Base-by-base conservation (phyloP, 2,113 vertebrate species). In the Anser brachyrhynchus region DNA sequence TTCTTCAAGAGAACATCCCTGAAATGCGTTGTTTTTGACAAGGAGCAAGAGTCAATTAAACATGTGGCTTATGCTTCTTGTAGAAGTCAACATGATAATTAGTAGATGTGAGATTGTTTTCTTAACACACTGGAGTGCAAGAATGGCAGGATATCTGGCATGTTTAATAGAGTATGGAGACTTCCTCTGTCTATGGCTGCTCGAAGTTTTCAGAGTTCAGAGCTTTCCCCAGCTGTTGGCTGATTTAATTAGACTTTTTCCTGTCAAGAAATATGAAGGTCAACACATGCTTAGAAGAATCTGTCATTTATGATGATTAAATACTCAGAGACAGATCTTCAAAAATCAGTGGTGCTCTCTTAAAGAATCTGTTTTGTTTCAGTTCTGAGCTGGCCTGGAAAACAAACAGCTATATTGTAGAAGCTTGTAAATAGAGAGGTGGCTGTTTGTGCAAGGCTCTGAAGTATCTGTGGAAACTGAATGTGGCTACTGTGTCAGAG, bases 191-290 rank as follows among this genome's bases (percentile, higher is more conserved):
- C 5, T 49, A 5, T 28, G 75, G 49, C 89, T 93, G 61, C 86
- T 49, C 7, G 28, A 87, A 91, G 87, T 89, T 90, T 54, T 13
- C 51, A 79, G 69, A 91, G 59, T 74, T 7, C 0, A 79, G 87
- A 89, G 95, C 78, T 86, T 83, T 95, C 72, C 87, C 67, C 92
- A 92, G 91, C 91, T 96, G 75, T 94, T 89, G 80, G 75, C 91
- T 85, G 70, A 44, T 84, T 90, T 95, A 95, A 93, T 96, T 92
- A 87, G 81, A 39, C 79, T 89, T 41, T 87, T 84, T 57, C 55
- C 69, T 90, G 78, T 91, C 84, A 78, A 88, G 71, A 85, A 91
- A 88, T 81, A 87, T 84, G 91, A 93, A 96, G 87, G 94, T 88
- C 92, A 95, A n/a, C 82, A 93, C 74, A 37, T 62, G 75, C 87